Conservation (phyloP, 2,888 invertebrate species). For the Beris morrisii region DNA sequence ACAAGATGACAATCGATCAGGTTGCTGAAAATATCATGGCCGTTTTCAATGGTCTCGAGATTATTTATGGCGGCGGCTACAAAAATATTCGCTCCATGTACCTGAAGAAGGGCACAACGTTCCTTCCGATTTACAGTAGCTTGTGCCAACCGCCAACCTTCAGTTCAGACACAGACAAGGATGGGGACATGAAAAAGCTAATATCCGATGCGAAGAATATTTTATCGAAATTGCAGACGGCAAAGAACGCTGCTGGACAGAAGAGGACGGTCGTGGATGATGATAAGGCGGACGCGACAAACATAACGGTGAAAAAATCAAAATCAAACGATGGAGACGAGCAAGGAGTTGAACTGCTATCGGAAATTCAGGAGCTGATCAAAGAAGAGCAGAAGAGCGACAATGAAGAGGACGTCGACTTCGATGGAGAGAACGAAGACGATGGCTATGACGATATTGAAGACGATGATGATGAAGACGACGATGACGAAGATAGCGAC, state of each 20-base stretch:
- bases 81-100: constrained; percentile 70
- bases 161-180: constrained; percentile 48
- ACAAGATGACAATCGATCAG: constrained; percentile 63
- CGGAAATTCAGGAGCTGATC: no score
- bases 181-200: constrained; percentile 49
- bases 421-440: not conserved
- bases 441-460: constrained; percentile 18
- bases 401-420: not conserved
- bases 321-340: no score
- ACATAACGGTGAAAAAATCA: no score
- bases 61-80: constrained; percentile 73
- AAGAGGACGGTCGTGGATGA: constrained; percentile 59
- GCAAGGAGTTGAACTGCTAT: no score
- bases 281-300: constrained; percentile 50
- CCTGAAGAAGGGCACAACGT: constrained; percentile 60
- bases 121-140: constrained; percentile 51
- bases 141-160: constrained; percentile 45
- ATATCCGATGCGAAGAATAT: constrained; percentile 51
- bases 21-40: constrained; percentile 71
- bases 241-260: constrained; percentile 63
- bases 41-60: constrained; percentile 62
- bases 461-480: constrained; percentile 28
- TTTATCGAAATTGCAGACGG: constrained; percentile 56
- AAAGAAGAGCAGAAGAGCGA: no score
- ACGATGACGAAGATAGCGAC: not conserved